These are phyloP conservation scores for Hipparchia semele DNA, from an alignment of 2,888 invertebrate species.

Conservation along the genomic window DNA sequence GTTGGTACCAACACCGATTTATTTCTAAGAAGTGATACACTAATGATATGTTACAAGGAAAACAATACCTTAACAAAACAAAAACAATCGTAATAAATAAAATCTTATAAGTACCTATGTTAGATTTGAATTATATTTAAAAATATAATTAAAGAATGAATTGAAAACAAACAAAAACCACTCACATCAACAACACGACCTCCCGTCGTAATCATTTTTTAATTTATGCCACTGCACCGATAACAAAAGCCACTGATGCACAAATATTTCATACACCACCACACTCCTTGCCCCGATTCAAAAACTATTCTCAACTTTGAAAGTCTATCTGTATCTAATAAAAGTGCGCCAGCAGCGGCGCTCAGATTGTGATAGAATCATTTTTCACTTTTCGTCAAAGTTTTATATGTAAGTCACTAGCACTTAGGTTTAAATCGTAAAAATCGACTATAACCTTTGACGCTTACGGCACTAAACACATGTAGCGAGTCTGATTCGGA, in stretches of 20 bases:
- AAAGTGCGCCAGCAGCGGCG: conserved; percentile 60
- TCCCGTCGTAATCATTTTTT: conserved; percentile 53
- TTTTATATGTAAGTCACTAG: conserved; percentile 33
- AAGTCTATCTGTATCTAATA: conserved; percentile 64
- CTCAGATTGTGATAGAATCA: conserved; percentile 46
- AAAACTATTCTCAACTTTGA: conserved; percentile 59
- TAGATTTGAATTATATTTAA: neutral
- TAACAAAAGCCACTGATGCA: conserved; percentile 45
- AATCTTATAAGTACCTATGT: neutral
- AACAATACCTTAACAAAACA: conserved; percentile 21
- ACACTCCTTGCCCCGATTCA: conserved; percentile 50
- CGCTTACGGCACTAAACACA: conserved; percentile 53
- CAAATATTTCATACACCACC: conserved; percentile 45
- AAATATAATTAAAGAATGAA: neutral
- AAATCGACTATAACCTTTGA: conserved; percentile 54
- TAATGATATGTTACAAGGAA: conserved; percentile 30
- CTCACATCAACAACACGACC: conserved; percentile 56
- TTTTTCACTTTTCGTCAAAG: conserved; percentile 51
- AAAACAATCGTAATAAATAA: neutral
- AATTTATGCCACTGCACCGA: conserved; percentile 40
- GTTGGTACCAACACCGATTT: neutral
- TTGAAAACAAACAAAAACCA: conserved; percentile 39
- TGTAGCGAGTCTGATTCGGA: conserved; percentile 57
- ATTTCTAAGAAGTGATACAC: conserved; percentile 23
- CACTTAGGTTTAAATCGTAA: conserved; percentile 45